A percentile compares a stretch with the other conserved stretches of the same genome.
Evolutionary conservation across 64 coral and sea anemone genomes (phyloP).

Genomic region (Montipora cactus): DNA sequence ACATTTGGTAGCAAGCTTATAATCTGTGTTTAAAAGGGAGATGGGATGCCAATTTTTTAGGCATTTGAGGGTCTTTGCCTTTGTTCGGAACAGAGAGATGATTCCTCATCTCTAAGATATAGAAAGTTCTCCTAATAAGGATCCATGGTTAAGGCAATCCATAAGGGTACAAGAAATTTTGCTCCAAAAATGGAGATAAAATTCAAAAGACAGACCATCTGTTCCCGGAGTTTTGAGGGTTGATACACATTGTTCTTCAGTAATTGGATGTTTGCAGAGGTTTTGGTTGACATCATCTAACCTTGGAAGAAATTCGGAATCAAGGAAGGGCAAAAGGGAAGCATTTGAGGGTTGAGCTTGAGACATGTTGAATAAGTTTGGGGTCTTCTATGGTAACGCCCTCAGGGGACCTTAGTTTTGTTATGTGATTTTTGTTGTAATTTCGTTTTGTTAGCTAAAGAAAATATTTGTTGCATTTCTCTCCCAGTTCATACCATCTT

Average conservation of each 20-base stretch:
- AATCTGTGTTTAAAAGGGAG: no score
- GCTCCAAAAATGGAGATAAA: neutral
- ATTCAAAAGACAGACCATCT: neutral
- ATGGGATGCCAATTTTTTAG: no score
- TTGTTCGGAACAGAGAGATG: no score
- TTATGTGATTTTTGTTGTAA: neutral
- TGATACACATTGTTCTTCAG: neutral
- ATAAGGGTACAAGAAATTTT: no score
- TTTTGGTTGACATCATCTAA: slow-evolving; percentile 18
- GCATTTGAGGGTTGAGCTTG: neutral
- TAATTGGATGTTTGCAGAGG: neutral
- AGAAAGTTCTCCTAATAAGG: no score
- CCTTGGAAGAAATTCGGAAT: slow-evolving; percentile 7
- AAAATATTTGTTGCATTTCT: slow-evolving; percentile 48
- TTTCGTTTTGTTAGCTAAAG: slow-evolving; percentile 10
- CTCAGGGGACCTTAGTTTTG: slow-evolving; percentile 5
- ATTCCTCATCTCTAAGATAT: no score
- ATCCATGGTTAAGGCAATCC: no score
- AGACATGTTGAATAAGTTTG: slow-evolving; percentile 1
- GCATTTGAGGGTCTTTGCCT: no score
- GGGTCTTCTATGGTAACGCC: slow-evolving; percentile 6
- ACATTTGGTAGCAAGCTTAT: no score
- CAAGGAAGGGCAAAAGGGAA: neutral
- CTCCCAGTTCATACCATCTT: slow-evolving; percentile 39
- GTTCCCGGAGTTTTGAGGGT: slow-evolving; percentile 21